These are phyloP conservation scores for Sebastes nivosus DNA, from an alignment of 2,797 vertebrate genomes.

Conservation along the genomic window DNA sequence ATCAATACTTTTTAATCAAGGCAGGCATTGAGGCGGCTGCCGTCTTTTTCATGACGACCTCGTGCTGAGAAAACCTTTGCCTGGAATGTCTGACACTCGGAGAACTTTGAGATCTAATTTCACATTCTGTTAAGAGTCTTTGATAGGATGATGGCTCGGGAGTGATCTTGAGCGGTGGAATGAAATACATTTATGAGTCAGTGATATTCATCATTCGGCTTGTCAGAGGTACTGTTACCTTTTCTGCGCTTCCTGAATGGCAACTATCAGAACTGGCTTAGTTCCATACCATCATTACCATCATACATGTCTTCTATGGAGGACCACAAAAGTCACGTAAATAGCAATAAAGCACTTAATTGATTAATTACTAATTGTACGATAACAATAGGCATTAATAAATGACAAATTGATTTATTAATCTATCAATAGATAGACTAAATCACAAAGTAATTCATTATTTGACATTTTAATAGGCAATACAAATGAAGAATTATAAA, in stretches of 20 bases:
- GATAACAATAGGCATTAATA: too few species aligned
- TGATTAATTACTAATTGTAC: too few species aligned
- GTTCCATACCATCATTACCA: neutral
- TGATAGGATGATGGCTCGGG: slow-evolving; percentile 31
- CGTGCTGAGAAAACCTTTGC: neutral
- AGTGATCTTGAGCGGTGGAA: slow-evolving; percentile 25
- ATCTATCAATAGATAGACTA: too few species aligned
- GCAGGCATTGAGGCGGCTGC: neutral
- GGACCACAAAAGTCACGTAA: too few species aligned
- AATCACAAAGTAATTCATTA: too few species aligned
- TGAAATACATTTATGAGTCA: slow-evolving; percentile 33
- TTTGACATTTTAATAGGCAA: too few species aligned
- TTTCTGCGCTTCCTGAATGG: neutral
- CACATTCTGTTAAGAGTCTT: slow-evolving; percentile 30
- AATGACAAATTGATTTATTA: too few species aligned
- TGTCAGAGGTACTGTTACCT: slow-evolving; percentile 1
- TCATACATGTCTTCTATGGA: neutral
- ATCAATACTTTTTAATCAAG: slow-evolving; percentile 63
- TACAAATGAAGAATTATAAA: too few species aligned
- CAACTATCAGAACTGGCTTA: neutral
- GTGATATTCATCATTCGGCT: slow-evolving; percentile 11
- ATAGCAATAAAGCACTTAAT: too few species aligned
- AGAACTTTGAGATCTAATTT: slow-evolving; percentile 36
- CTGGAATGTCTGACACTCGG: neutral
- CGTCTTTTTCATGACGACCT: slow-evolving; percentile 7